Conservation (phyloP, 2,888 invertebrate species). For the Orchesellides sinensis region DNA sequence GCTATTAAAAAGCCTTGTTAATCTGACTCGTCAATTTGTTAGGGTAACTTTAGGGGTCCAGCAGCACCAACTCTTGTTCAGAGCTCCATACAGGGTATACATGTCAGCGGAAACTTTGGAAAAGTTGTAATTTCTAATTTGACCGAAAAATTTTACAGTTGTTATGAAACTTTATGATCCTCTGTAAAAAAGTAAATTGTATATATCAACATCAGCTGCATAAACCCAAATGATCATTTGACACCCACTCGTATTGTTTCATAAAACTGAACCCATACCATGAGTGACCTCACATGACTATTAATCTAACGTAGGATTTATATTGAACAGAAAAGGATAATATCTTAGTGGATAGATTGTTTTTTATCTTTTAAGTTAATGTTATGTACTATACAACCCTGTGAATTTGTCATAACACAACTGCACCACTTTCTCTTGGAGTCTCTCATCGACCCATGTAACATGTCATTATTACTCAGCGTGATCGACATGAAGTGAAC, state of each 20-base stretch:
- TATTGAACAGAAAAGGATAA: background rate
- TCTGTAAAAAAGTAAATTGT: too few species aligned
- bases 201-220: too few species aligned
- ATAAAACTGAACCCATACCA: background rate
- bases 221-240: too few species aligned
- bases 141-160: too few species aligned
- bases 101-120: too few species aligned
- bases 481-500: constrained; percentile 52
- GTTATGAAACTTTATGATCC: too few species aligned
- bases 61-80: background rate
- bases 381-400: too few species aligned
- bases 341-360: background rate
- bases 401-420: background rate
- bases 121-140: too few species aligned
- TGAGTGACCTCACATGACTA: constrained; percentile 56
- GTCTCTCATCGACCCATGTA: constrained; percentile 32
- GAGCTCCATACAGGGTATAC: too few species aligned
- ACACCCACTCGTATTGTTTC: background rate
- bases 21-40: constrained; percentile 56
- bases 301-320: constrained; percentile 70
- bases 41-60: background rate
- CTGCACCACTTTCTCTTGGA: constrained; percentile 45
- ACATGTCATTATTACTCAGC: constrained; percentile 60
- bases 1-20: constrained; percentile 57
- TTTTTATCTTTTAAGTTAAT: background rate